phyloP scores from a whole-genome alignment of 2,797 vertebrate species.

The Megaceryle alcyon region DNA sequence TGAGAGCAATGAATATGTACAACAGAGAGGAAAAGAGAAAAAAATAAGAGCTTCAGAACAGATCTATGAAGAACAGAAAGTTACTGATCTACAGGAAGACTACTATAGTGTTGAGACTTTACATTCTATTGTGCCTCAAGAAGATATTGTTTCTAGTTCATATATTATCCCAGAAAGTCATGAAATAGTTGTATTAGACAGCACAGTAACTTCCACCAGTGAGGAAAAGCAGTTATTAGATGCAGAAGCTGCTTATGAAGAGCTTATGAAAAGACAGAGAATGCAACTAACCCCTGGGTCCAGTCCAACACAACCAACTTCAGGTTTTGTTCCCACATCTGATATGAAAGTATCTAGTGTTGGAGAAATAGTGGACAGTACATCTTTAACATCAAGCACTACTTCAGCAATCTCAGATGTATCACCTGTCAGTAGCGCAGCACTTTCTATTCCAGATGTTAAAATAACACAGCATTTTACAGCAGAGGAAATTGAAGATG shows the following conservation, averaged over 20 bases:
- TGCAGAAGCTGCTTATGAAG: conserved; percentile 83
- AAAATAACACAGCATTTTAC: conserved; percentile 99
- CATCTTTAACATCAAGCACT: conserved; percentile 76
- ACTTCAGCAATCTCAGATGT: conserved; percentile 82
- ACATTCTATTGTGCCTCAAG: conserved; percentile 78
- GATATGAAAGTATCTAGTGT: conserved; percentile 75
- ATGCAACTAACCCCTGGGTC: conserved; percentile 87
- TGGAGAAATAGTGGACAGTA: conserved; percentile 77
- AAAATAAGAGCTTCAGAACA: conserved; percentile 87
- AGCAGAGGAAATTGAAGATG: conserved; percentile 93
- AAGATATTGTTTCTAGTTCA: conserved; percentile 82
- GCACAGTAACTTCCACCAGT: conserved; percentile 69
- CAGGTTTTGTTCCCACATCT: conserved; percentile 76
- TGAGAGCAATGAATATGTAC: conserved; percentile 76
- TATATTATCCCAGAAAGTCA: conserved; percentile 86
- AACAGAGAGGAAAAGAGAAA: conserved; percentile 81
- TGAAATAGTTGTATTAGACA: conserved; percentile 86
- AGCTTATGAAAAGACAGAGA: conserved; percentile 86
- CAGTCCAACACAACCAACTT: conserved; percentile 85
- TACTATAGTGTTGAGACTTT: conserved; percentile 85
- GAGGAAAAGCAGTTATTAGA: conserved; percentile 78
- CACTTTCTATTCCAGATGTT: conserved; percentile 95
- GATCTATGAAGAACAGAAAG: conserved; percentile 90
- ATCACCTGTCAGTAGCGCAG: conserved; percentile 82
- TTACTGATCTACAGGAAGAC: conserved; percentile 85